A percentile compares a stretch with the other conserved stretches of the same genome.
phyloP scores from a whole-genome alignment of 1,140 invertebrate species.

The Thalassaphorura encarpata region DNA sequence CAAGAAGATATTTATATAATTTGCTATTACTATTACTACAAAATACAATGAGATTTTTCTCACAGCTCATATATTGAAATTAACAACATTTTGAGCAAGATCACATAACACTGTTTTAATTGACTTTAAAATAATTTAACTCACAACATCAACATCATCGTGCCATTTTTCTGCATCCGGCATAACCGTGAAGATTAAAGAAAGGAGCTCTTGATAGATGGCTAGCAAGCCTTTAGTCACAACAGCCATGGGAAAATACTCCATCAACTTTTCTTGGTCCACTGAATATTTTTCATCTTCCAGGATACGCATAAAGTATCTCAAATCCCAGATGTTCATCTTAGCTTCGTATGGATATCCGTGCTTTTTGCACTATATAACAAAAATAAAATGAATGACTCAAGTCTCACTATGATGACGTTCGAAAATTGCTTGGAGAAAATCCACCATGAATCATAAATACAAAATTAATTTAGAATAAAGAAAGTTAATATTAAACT shows the following conservation, averaged over 20 bases:
- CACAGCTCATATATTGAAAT: too few species aligned
- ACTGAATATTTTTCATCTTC: constrained; percentile 45
- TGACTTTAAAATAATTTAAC: constrained; percentile 16
- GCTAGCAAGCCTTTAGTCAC: constrained; percentile 44
- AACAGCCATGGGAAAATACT: constrained; percentile 45
- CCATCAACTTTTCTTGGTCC: constrained; percentile 43
- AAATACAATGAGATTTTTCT: too few species aligned
- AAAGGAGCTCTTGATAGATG: constrained; percentile 45
- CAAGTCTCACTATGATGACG: too few species aligned
- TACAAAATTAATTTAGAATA: background rate
- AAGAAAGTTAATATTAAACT: background rate
- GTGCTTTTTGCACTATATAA: constrained; percentile 41
- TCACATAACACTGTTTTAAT: too few species aligned
- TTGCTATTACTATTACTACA: too few species aligned
- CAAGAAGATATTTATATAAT: too few species aligned
- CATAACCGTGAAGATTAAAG: constrained; percentile 42
- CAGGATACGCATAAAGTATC: constrained; percentile 43
- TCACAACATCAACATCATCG: constrained; percentile 45
- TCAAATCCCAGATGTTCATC: constrained; percentile 44
- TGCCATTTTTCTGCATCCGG: constrained; percentile 42
- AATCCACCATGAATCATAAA: background rate
- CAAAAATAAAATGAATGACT: background rate
- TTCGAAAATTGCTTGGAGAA: background rate
- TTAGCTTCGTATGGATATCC: constrained; percentile 40
- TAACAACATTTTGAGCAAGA: too few species aligned